Conservation (phyloP, 2,113 vertebrate genomes). For the human (Homo sapiens) region GRCh38 chr3:161005501-161006000, state of each 20-base stretch:
- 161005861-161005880: background rate
- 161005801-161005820: background rate
- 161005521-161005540: background rate
- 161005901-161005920: background rate
- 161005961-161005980: background rate
- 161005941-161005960: background rate
- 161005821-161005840: background rate
- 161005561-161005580: background rate
- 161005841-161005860: background rate
- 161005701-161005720: background rate
- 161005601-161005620: background rate
- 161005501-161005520: background rate
- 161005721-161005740: background rate
- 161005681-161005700: background rate
- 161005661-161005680: background rate
- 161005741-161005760: background rate
- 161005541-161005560: background rate
- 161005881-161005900: background rate
- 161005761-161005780: background rate
- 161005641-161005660: constrained; percentile 8
- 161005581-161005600: background rate
- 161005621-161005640: constrained; percentile 1
- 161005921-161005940: background rate
- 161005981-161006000: background rate
- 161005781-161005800: background rate